These are phyloP conservation scores for Homarus gammarus DNA, from an alignment of 2,888 invertebrate genomes.

Conservation along the genomic window DNA sequence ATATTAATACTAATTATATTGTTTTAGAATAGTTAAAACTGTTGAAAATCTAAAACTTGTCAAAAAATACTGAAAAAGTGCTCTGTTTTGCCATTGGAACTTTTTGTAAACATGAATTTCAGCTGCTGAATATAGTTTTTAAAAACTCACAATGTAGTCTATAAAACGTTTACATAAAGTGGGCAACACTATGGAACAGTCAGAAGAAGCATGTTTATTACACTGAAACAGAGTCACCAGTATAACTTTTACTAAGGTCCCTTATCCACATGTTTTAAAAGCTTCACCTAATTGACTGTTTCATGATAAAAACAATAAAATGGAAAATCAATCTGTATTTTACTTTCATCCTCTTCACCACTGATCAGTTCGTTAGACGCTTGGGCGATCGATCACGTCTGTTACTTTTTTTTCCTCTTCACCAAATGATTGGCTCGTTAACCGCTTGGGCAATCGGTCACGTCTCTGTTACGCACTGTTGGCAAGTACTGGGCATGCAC, in stretches of 20 bases:
- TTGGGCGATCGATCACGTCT: no score
- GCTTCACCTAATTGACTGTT: slow-evolving; percentile 51
- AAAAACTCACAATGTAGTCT: slow-evolving; percentile 4
- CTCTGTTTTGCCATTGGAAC: slow-evolving; percentile 43
- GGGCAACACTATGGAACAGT: slow-evolving; percentile 16
- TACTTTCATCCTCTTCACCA: no score
- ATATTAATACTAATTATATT: slow-evolving; percentile 48
- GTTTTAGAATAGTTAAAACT: slow-evolving; percentile 53
- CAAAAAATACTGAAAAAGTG: slow-evolving; percentile 1
- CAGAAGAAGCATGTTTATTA: slow-evolving; percentile 7
- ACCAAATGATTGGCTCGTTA: no score
- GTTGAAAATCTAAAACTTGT: slow-evolving; percentile 28
- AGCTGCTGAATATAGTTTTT: slow-evolving; percentile 7
- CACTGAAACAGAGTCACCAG: slow-evolving; percentile 6
- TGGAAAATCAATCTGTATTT: slow-evolving; percentile 18
- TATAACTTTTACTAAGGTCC: slow-evolving; percentile 28
- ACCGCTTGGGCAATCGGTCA: no score
- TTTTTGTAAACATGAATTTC: slow-evolving; percentile 35
- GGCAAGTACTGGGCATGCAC: no score
- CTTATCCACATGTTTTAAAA: slow-evolving; percentile 36
- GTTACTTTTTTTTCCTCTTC: no score
- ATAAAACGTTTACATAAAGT: neutral
- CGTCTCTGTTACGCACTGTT: no score
- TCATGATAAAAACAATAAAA: slow-evolving; percentile 66
- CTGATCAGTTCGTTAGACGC: no score